A percentile compares a stretch with the other conserved stretches of the same genome.
Evolutionary conservation across 1,140 invertebrate species (phyloP).

Genomic region (Batillaria attramentaria): DNA sequence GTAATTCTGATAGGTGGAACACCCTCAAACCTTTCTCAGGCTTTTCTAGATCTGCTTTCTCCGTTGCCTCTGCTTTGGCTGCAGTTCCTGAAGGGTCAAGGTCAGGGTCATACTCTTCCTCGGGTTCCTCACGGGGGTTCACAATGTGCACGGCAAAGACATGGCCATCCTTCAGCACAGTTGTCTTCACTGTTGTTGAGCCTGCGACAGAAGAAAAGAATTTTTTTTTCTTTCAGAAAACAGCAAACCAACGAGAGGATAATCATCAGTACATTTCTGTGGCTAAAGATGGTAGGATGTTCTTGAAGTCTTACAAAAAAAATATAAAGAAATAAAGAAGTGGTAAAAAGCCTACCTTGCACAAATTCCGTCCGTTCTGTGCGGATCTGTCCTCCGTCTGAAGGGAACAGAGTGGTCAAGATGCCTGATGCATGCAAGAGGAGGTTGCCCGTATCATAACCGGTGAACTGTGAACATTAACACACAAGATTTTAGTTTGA

Average conservation of each 20-base stretch:
- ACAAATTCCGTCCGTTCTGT: conserved; percentile 67
- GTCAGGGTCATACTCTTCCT: conserved; percentile 41
- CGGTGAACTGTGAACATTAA: conserved; percentile 70
- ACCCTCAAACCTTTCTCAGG: conserved; percentile 56
- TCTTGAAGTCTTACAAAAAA: not conserved
- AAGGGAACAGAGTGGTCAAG: conserved; percentile 67
- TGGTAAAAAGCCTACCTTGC: conserved; percentile 55
- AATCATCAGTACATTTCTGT: not conserved
- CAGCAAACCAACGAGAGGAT: too few species aligned
- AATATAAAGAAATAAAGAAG: not conserved
- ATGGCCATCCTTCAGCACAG: conserved; percentile 70
- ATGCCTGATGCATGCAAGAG: conserved; percentile 67
- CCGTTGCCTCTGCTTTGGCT: conserved; percentile 44
- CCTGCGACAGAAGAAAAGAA: conserved; percentile 49
- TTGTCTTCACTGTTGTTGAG: conserved; percentile 58
- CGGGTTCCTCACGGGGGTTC: conserved; percentile 61
- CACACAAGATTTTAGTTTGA: too few species aligned
- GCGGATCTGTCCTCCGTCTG: conserved; percentile 69
- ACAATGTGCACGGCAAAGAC: conserved; percentile 67
- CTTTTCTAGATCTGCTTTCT: conserved; percentile 67
- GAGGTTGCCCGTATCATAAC: conserved; percentile 70
- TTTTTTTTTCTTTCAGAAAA: too few species aligned
- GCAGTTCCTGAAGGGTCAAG: not conserved
- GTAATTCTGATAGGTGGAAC: too few species aligned
- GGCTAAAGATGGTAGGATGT: not conserved